These are phyloP conservation scores for Steatornis caripensis DNA, from an alignment of 2,113 vertebrate genomes.

Conservation along the genomic window DNA sequence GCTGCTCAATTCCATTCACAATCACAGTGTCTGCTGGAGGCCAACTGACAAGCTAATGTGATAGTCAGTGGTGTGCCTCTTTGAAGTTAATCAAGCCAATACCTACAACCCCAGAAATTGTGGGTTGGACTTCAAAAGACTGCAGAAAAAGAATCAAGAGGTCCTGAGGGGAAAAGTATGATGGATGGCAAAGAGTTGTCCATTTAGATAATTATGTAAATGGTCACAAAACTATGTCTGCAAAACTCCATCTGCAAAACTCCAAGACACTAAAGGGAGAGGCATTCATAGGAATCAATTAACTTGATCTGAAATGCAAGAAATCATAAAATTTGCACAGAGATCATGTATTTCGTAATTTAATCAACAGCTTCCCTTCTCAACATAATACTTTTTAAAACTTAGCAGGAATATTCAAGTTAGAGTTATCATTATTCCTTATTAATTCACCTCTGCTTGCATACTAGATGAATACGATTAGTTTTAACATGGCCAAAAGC, in stretches of 20 bases:
- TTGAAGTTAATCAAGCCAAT: slow-evolving; percentile 39
- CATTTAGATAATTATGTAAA: slow-evolving; percentile 58
- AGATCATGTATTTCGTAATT: background rate
- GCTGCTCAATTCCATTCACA: background rate
- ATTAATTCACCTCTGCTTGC: background rate
- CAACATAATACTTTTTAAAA: background rate
- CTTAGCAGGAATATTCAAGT: background rate
- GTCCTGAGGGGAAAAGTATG: slow-evolving; percentile 11
- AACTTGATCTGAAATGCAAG: background rate
- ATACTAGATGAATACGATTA: background rate
- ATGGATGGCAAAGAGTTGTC: slow-evolving; percentile 45
- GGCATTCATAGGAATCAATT: background rate
- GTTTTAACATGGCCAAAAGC: background rate
- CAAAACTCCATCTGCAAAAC: background rate
- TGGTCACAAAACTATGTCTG: slow-evolving; percentile 4
- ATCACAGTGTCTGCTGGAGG: slow-evolving; percentile 7
- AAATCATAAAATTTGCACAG: background rate
- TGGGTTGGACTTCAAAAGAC: slow-evolving; percentile 25
- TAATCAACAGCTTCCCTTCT: slow-evolving; percentile 3
- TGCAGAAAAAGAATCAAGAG: background rate
- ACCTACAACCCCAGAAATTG: background rate
- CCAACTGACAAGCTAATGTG: slow-evolving; percentile 13
- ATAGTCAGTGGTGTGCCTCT: background rate
- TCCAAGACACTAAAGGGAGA: background rate
- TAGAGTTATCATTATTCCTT: background rate